phyloP scores from a whole-genome alignment of 2,888 invertebrate genomes.

The Sminthurides aquaticus region DNA sequence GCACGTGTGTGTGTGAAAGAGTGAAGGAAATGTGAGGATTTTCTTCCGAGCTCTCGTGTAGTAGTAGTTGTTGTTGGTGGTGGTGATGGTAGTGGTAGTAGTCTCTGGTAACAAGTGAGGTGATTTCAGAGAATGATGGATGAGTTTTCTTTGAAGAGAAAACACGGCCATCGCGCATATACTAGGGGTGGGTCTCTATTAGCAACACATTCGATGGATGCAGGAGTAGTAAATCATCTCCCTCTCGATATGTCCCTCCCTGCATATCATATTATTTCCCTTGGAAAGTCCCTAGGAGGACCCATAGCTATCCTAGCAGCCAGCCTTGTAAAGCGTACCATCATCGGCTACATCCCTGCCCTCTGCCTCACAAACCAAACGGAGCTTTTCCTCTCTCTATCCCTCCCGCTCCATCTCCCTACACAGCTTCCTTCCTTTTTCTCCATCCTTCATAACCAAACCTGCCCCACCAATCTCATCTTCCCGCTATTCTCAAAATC shows the following conservation, averaged over 20 bases:
- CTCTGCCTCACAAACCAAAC: no score
- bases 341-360: not conserved
- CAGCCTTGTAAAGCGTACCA: not conserved
- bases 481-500: no score
- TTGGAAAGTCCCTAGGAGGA: not conserved
- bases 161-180: slow-evolving; percentile 41
- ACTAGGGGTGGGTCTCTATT: slow-evolving; percentile 42
- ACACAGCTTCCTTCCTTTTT: no score
- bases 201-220: slow-evolving; percentile 25
- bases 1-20: slow-evolving; percentile 14
- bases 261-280: not conserved
- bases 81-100: not conserved
- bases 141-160: slow-evolving; percentile 43
- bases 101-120: slow-evolving; percentile 25
- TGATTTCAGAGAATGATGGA: slow-evolving; percentile 44
- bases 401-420: no score
- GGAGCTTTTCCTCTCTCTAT: no score
- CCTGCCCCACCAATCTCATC: no score
- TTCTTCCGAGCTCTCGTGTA: no score
- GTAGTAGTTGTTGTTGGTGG: slow-evolving; percentile 5
- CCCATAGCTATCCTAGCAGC: not conserved
- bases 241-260: not conserved
- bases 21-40: not conserved
- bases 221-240: not conserved
- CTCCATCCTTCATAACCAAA: no score